Conservation (phyloP, 2,113 vertebrate genomes). For the Stictonetta naevosa region DNA sequence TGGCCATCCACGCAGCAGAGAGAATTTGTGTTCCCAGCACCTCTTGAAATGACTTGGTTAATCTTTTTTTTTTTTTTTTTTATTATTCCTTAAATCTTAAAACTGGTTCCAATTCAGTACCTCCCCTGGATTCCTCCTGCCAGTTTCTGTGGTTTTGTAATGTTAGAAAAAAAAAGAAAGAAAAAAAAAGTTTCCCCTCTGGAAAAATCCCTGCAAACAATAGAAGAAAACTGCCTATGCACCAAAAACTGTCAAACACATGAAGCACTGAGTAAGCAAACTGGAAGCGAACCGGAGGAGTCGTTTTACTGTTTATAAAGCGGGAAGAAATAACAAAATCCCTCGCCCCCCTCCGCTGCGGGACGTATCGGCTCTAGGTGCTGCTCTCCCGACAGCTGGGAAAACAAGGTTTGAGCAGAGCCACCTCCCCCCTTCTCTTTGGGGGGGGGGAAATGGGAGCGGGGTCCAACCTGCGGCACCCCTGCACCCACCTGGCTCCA, state of each 20-base stretch:
- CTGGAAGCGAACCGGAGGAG: slow-evolving; percentile 37
- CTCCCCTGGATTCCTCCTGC: slow-evolving; percentile 41
- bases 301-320: slow-evolving; percentile 16
- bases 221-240: slow-evolving; percentile 66
- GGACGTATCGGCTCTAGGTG: neutral
- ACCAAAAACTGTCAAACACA: slow-evolving; percentile 53
- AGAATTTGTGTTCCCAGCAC: neutral
- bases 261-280: slow-evolving; percentile 61
- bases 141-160: slow-evolving; percentile 66
- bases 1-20: neutral
- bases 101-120: slow-evolving; percentile 21
- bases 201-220: slow-evolving; percentile 72
- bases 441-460: neutral
- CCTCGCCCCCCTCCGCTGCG: neutral
- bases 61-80: neutral
- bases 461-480: neutral
- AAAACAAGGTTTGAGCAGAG: slow-evolving; percentile 42
- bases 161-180: neutral
- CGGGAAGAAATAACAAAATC: slow-evolving; percentile 15
- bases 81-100: neutral
- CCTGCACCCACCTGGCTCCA: neutral
- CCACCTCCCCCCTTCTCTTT: neutral
- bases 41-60: neutral
- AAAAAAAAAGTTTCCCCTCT: slow-evolving; percentile 53
- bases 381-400: slow-evolving; percentile 37